Evolutionary conservation across 2,888 invertebrate species (phyloP).

Genomic region (Oscheius sp.): DNA sequence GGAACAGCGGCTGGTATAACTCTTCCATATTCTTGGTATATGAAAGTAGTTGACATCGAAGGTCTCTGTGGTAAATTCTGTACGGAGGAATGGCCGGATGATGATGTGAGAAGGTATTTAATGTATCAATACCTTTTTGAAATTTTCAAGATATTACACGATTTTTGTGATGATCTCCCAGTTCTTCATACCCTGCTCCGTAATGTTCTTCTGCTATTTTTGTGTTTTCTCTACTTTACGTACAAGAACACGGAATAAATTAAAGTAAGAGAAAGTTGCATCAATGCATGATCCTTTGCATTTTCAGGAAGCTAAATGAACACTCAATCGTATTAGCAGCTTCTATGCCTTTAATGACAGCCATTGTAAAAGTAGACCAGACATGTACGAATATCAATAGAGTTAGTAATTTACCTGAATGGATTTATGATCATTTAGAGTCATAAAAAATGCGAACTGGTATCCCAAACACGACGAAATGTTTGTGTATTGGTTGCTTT

Average conservation of each 20-base stretch:
- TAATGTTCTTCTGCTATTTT: constrained; percentile 32
- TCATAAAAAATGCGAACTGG: constrained; percentile 20
- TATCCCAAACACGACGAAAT: constrained; percentile 25
- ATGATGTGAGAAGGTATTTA: constrained; percentile 5
- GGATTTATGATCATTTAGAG: background rate
- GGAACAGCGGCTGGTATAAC: constrained; percentile 20
- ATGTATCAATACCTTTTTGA: background rate
- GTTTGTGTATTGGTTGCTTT: constrained; percentile 29
- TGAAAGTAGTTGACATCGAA: constrained; percentile 24
- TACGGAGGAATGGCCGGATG: constrained; percentile 32
- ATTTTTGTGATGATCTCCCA: constrained; percentile 26
- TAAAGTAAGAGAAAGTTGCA: constrained; percentile 21
- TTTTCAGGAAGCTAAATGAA: constrained; percentile 33
- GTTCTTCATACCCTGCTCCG: constrained; percentile 22
- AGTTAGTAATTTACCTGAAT: background rate
- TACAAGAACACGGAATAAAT: constrained; percentile 21
- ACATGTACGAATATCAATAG: background rate
- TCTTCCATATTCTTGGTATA: constrained; percentile 33
- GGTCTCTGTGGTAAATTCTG: constrained; percentile 32
- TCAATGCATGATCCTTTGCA: constrained; percentile 1
- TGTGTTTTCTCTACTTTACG: constrained; percentile 22
- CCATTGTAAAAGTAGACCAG: constrained; percentile 16
- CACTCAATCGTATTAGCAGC: constrained; percentile 29
- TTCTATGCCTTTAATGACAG: constrained; percentile 30
- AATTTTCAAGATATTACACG: constrained; percentile 19